Evolutionary conservation across 2,888 invertebrate species (phyloP).

Genomic region (Heterodera filipjevi): DNA sequence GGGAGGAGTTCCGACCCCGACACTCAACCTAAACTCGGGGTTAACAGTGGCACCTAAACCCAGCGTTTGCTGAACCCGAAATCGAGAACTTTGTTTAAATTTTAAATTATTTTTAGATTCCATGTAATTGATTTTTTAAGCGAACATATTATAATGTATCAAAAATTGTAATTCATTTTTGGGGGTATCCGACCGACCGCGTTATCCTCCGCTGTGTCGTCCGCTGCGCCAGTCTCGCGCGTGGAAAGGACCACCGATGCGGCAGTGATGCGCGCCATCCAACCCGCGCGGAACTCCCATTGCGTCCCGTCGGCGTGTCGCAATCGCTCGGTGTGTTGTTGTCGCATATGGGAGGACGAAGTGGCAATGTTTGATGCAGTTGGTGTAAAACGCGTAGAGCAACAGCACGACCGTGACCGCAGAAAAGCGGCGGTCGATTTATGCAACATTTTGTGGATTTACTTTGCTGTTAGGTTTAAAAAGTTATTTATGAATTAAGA

Average conservation of each 20-base stretch:
- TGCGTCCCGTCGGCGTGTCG: background rate
- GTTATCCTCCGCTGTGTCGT: conserved; percentile 65
- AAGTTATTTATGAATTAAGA: too few relatives aligned
- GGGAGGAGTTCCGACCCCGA: too few relatives aligned
- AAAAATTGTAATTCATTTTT: too few relatives aligned
- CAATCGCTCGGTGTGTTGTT: conserved; percentile 5
- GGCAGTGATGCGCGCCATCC: conserved; percentile 67
- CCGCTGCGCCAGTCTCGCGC: background rate
- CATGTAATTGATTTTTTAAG: too few relatives aligned
- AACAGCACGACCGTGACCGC: background rate
- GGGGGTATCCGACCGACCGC: too few relatives aligned
- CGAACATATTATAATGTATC: too few relatives aligned
- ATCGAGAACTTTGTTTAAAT: too few relatives aligned
- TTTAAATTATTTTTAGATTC: too few relatives aligned
- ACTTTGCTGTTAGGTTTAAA: too few relatives aligned
- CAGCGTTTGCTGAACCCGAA: too few relatives aligned
- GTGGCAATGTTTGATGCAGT: background rate
- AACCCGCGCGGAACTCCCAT: conserved; percentile 60
- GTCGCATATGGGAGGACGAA: background rate
- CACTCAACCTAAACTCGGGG: too few relatives aligned
- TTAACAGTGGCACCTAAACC: too few relatives aligned
- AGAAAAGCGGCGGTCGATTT: background rate
- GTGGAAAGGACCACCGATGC: conserved; percentile 65
- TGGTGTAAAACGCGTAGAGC: background rate
- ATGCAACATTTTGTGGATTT: background rate